These are phyloP conservation scores for Triplophysa dalaica DNA, from an alignment of 2,113 vertebrate species.

Conservation along the genomic window DNA sequence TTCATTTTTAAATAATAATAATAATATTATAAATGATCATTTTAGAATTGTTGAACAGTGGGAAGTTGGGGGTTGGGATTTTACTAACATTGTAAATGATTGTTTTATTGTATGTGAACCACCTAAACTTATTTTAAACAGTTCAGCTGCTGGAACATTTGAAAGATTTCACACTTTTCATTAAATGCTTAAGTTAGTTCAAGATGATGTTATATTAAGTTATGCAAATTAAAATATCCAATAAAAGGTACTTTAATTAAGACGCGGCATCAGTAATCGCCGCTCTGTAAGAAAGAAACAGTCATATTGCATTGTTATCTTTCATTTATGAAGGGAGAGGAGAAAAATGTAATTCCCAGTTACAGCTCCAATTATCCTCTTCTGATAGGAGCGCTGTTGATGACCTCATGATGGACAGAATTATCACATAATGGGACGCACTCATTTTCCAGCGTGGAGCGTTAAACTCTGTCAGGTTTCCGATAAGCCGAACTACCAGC, in stretches of 20 bases:
- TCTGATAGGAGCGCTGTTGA: constrained; percentile 52
- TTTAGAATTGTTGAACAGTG: no score
- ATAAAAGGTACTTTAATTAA: constrained; percentile 46
- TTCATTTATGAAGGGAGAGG: constrained; percentile 44
- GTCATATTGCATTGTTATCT: constrained; percentile 39
- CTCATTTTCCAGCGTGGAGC: constrained; percentile 44
- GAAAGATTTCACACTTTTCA: background rate
- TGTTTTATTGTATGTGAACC: background rate
- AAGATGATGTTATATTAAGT: constrained; percentile 6
- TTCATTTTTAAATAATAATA: no score
- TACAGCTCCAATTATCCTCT: constrained; percentile 56
- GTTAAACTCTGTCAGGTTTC: constrained; percentile 44
- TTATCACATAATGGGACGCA: constrained; percentile 52
- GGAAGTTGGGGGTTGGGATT: no score
- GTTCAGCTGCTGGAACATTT: background rate
- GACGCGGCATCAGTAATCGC: constrained; percentile 32
- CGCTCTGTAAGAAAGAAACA: constrained; percentile 41
- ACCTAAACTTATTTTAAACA: background rate
- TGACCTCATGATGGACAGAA: constrained; percentile 60
- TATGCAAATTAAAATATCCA: constrained; percentile 11
- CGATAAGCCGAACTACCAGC: constrained; percentile 57
- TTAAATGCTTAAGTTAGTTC: background rate
- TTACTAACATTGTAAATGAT: no score
- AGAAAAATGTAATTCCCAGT: constrained; percentile 50
- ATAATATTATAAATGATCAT: no score